Evolutionary conservation across 1,140 invertebrate species (phyloP).

Genomic region (Archivesica marissinica): DNA sequence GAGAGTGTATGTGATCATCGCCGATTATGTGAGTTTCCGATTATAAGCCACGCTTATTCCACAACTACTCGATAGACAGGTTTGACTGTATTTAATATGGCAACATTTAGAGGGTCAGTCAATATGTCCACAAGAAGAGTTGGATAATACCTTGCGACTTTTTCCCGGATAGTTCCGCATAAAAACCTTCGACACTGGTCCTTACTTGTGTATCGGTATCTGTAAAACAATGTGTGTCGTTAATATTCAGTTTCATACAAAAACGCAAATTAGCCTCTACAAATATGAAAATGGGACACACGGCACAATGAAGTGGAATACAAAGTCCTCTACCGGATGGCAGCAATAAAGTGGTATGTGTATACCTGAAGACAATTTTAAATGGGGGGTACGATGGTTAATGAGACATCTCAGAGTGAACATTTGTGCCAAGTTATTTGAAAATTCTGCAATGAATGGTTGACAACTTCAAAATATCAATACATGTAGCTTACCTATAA

Average conservation of each 20-base stretch:
- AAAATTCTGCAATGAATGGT: no score
- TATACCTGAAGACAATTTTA: neutral
- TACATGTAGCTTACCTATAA: no score
- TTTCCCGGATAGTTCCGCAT: neutral
- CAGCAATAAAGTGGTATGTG: no score
- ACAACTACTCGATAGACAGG: no score
- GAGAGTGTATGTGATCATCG: no score
- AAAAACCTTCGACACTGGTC: constrained; percentile 1
- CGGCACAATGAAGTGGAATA: neutral
- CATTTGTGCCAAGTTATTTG: no score
- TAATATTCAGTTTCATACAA: neutral
- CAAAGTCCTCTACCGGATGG: no score
- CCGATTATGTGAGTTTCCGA: no score
- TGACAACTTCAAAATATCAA: neutral
- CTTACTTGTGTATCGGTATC: constrained; percentile 20
- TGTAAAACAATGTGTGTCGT: neutral
- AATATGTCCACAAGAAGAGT: neutral
- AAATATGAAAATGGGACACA: neutral
- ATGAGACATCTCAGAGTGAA: neutral
- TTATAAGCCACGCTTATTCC: no score
- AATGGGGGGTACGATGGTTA: neutral
- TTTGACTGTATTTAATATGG: no score
- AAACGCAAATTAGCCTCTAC: neutral
- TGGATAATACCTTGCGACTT: neutral
- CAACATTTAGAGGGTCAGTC: no score